Conservation (phyloP, 2,113 vertebrate genomes). For the Pristiophorus japonicus region DNA sequence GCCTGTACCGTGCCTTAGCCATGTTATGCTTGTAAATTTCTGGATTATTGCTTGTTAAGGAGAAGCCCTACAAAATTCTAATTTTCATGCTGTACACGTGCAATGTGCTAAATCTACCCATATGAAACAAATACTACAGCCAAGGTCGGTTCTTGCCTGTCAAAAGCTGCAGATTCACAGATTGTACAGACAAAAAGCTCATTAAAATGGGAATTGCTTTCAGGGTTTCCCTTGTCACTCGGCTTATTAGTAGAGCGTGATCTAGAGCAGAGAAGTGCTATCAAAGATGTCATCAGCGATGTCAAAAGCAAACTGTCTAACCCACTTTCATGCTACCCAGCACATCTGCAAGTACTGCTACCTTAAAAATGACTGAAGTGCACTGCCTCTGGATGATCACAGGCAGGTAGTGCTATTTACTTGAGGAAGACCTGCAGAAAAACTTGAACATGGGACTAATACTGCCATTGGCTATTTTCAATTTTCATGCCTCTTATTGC, state of each 20-base stretch:
- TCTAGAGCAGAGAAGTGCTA: background rate
- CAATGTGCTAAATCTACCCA: background rate
- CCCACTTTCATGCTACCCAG: background rate
- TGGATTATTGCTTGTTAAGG: background rate
- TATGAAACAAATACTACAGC: background rate
- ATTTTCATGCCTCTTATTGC: no score
- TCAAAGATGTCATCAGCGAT: background rate
- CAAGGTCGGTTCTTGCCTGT: background rate
- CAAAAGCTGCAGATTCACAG: background rate
- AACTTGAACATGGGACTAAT: background rate
- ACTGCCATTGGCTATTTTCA: background rate
- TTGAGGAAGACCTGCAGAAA: background rate
- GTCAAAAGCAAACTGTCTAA: background rate
- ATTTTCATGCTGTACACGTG: background rate
- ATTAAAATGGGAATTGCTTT: background rate
- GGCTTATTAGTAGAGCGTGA: background rate
- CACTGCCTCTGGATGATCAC: background rate
- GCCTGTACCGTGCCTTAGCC: background rate
- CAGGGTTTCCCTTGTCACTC: background rate
- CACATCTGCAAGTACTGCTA: background rate
- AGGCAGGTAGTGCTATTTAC: background rate
- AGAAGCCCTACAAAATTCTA: background rate
- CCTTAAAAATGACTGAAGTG: background rate
- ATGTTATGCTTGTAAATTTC: background rate
- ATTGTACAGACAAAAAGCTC: background rate